Conservation (phyloP, 2,888 invertebrate genomes). For the Agrochola lychnidis region DNA sequence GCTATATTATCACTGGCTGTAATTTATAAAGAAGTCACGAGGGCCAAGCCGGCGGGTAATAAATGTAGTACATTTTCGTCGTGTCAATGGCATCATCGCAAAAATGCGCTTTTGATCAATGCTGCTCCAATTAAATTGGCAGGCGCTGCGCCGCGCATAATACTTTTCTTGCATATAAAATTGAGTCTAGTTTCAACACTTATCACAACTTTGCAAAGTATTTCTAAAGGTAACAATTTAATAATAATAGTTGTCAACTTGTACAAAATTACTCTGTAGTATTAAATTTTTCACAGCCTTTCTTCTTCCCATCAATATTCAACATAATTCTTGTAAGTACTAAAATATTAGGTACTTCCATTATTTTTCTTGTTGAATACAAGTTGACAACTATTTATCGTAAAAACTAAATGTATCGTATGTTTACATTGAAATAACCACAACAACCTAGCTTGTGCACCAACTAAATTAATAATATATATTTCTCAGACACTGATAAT, state of each 20-base stretch:
- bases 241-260: conserved; percentile 32
- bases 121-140: neutral
- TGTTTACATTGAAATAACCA: conserved; percentile 23
- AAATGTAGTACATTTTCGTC: no score
- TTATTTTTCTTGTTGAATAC: neutral
- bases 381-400: conserved; percentile 45
- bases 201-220: conserved; percentile 56
- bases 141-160: conserved; percentile 5
- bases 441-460: conserved; percentile 43
- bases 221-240: conserved; percentile 47
- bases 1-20: no score
- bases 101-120: neutral
- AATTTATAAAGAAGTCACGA: no score
- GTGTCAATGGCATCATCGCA: no score
- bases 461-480: conserved; percentile 14
- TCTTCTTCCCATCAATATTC: neutral
- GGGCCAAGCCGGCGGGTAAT: no score
- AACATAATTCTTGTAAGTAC: neutral
- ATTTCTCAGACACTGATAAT: conserved; percentile 21
- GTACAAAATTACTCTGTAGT: neutral
- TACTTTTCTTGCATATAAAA: conserved; percentile 28
- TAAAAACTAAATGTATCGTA: conserved; percentile 30
- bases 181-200: conserved; percentile 3
- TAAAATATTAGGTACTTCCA: neutral
- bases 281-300: conserved; percentile 15